phyloP scores from a whole-genome alignment of 1,140 invertebrate species.

The Papilio aristodemus region DNA sequence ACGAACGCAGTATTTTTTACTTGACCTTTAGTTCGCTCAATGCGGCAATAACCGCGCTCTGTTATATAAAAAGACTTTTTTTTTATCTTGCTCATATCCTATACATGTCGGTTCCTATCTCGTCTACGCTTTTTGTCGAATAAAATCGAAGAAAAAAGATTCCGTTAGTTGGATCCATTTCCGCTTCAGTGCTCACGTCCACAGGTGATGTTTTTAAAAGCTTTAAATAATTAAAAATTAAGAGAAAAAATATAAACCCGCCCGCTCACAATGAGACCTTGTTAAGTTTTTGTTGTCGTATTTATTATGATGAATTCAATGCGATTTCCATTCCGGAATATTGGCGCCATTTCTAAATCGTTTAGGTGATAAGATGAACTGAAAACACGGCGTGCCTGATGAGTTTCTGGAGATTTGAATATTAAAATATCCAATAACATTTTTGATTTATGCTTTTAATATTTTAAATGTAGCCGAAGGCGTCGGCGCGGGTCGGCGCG shows the following conservation, averaged over 20 bases:
- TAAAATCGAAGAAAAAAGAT: conserved; percentile 58
- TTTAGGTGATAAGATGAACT: conserved; percentile 8
- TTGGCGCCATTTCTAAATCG: conserved; percentile 13
- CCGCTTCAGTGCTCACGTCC: conserved; percentile 69
- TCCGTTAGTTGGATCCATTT: conserved; percentile 72
- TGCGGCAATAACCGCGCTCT: conserved; percentile 30
- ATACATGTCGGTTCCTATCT: conserved; percentile 67
- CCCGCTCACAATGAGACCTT: conserved; percentile 57
- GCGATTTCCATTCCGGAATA: conserved; percentile 34
- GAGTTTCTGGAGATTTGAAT: conserved; percentile 43
- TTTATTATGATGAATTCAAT: conserved; percentile 45
- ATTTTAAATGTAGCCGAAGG: conserved; percentile 72
- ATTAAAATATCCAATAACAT: conserved; percentile 73
- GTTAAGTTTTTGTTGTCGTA: conserved; percentile 53
- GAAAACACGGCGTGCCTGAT: not conserved
- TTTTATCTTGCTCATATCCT: conserved; percentile 55
- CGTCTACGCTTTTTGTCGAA: conserved; percentile 66
- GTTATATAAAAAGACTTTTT: conserved; percentile 52
- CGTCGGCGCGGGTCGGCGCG: conserved; percentile 53
- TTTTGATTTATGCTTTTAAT: conserved; percentile 76
- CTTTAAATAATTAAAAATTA: conserved; percentile 68
- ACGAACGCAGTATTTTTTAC: not conserved
- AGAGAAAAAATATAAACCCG: conserved; percentile 44
- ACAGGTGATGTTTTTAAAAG: conserved; percentile 66
- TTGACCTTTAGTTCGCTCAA: not conserved